Conservation (phyloP, 1,140 invertebrate species). For the Brevipalpus yothersi region DNA sequence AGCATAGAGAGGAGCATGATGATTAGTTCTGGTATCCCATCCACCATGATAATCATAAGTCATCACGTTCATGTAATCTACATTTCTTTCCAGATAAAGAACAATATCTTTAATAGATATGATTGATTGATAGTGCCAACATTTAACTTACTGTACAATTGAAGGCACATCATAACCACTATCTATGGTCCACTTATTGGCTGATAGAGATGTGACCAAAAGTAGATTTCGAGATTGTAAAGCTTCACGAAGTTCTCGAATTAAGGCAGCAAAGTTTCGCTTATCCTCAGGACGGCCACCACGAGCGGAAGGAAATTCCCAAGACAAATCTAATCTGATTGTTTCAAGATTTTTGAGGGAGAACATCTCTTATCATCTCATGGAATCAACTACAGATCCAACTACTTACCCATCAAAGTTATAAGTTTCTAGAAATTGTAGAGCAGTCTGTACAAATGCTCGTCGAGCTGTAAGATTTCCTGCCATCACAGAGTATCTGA, state of each 20-base stretch:
- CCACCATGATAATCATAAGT: slow-evolving; percentile 67
- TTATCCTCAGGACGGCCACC: slow-evolving; percentile 41
- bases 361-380: too few species aligned
- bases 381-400: too few species aligned
- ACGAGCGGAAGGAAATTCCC: slow-evolving; percentile 45
- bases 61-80: slow-evolving; percentile 68
- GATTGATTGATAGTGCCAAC: background rate
- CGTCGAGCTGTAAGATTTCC: slow-evolving; percentile 26
- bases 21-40: slow-evolving; percentile 36
- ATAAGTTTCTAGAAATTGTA: slow-evolving; percentile 30
- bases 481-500: slow-evolving; percentile 48
- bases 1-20: slow-evolving; percentile 19
- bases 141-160: background rate
- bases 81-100: slow-evolving; percentile 27
- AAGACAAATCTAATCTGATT: background rate
- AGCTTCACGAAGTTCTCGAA: slow-evolving; percentile 37
- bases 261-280: slow-evolving; percentile 43
- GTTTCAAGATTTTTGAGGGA: too few species aligned
- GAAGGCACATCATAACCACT: slow-evolving; percentile 40
- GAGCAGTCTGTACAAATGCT: slow-evolving; percentile 17
- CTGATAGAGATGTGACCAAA: slow-evolving; percentile 38
- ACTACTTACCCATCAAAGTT: slow-evolving; percentile 38
- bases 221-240: slow-evolving; percentile 32
- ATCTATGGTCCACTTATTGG: slow-evolving; percentile 39
- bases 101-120: background rate